Conservation (phyloP, 2,888 invertebrate species). For the Macaria notata region DNA sequence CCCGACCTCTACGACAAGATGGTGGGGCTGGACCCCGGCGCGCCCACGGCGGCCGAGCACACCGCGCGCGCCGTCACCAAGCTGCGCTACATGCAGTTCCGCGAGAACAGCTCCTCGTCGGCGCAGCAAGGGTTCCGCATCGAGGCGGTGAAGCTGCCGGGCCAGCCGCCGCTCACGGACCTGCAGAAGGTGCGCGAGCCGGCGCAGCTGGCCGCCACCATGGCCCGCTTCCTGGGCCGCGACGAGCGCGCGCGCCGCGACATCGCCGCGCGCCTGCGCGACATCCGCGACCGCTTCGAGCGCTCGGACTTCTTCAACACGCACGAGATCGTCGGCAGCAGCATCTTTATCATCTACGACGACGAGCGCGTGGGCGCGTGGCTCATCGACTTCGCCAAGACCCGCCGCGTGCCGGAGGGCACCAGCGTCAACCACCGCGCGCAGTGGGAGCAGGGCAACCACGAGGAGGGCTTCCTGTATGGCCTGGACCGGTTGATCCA, state of each 20-base stretch:
- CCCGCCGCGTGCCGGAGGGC: constrained; percentile 87
- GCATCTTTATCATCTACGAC: constrained; percentile 96
- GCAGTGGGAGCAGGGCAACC: constrained; percentile 96
- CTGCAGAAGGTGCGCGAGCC: constrained; percentile 92
- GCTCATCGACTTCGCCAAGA: constrained; percentile 99
- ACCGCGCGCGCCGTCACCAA: constrained; percentile 93
- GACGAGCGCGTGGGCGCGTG: constrained; percentile 94
- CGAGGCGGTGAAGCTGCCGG: constrained; percentile 95
- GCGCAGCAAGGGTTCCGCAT: constrained; percentile 97
- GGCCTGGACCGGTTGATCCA: constrained; percentile 96
- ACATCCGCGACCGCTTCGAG: constrained; percentile 90
- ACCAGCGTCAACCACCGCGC: constrained; percentile 88
- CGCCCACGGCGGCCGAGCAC: constrained; percentile 93
- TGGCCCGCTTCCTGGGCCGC: constrained; percentile 88
- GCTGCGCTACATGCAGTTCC: constrained; percentile 97
- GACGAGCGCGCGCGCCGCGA: constrained; percentile 85
- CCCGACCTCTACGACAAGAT: constrained; percentile 97
- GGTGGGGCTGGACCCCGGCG: constrained; percentile 93
- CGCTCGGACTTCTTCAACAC: constrained; percentile 91
- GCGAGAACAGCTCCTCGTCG: constrained; percentile 96
- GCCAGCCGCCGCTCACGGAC: constrained; percentile 92
- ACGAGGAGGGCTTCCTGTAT: constrained; percentile 96
- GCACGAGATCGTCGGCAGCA: constrained; percentile 97
- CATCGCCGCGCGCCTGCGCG: constrained; percentile 87
- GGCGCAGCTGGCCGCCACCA: constrained; percentile 87